Percentiles rank a stretch among this genome's conserved stretches.
Evolutionary conservation across 2,113 vertebrate species (phyloP).

Genomic region (Stercorarius parasiticus): DNA sequence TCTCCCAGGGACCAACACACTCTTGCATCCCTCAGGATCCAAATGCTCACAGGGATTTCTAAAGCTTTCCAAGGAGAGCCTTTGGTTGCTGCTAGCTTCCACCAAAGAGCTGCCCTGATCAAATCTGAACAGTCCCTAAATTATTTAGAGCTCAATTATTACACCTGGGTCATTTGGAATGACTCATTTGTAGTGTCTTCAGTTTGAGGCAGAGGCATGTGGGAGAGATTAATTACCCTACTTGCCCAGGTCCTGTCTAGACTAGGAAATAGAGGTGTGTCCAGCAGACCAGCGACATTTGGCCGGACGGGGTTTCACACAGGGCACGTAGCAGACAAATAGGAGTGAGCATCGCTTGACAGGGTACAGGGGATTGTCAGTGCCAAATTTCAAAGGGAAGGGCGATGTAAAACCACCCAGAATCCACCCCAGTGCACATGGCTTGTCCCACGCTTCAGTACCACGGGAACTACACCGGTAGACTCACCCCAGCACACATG

Average conservation of each 20-base stretch:
- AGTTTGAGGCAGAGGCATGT: neutral
- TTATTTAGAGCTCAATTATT: slow-evolving; percentile 40
- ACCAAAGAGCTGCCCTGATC: neutral
- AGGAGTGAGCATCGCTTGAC: neutral
- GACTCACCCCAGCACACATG: neutral
- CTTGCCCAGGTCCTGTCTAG: neutral
- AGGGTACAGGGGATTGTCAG: neutral
- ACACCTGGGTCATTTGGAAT: slow-evolving; percentile 24
- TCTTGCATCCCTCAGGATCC: neutral
- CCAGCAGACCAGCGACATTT: neutral
- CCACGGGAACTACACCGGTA: neutral
- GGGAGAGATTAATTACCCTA: neutral
- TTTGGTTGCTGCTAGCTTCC: neutral
- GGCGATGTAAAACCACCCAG: neutral
- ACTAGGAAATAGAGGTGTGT: neutral
- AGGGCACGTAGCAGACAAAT: neutral
- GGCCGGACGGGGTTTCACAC: neutral
- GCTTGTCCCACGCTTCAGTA: neutral
- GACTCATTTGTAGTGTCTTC: neutral
- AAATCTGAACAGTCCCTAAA: neutral
- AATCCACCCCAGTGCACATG: neutral
- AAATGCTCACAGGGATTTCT: neutral
- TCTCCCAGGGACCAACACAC: neutral
- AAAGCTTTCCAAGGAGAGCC: neutral
- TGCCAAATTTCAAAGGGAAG: neutral